Base-by-base conservation (phyloP, 2,888 invertebrate species). In the Lycia hirtaria region DNA sequence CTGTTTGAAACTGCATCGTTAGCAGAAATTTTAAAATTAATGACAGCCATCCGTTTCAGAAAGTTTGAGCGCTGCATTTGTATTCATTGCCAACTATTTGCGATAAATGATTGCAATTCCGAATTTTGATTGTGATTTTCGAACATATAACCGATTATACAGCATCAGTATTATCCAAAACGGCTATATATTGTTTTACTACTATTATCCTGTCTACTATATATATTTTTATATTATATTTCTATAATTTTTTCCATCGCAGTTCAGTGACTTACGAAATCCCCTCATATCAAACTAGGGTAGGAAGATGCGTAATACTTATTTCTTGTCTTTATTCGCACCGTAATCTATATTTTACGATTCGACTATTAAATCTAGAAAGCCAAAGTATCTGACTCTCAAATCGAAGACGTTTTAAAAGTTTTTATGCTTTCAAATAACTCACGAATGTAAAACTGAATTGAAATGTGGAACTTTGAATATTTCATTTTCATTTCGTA, bases 1-100 rank as follows among this genome's bases (percentile, higher is more conserved):
- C 33, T 35, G 35, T 12, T 40, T 32, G 9, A 7, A 50, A 50
- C 50, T 50, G 50, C 50, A 41, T 30, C 40, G 47, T 41, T 43
- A 55, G 48, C 54, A 45, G 48, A 45, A 33, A 51, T 57, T 59
- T 62, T 62, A 60, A 62, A 60, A 63, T 63, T 60, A 63, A 63
- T 57, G 62, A 32, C 51, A 35, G 22, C 44, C 54, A 57, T 63
- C 60, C 30, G 40, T 54, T 45, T 35, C 19, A 32, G 20, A 35
- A 59, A 59, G 51, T 62, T 62, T 62, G 40, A 7, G 14, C 28
- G 48, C 38, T 30, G 24, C 26, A 54, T 63, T 56, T 51, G 56
- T 60, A 60, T 59, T 56, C 53, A 59, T 47, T 47, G 47, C 53
- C 28, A 41, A 52, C 44, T 51, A 43, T 62, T 50, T 17, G 49